Base-by-base conservation (phyloP, 2,113 vertebrate species). In the Rhea pennata region DNA sequence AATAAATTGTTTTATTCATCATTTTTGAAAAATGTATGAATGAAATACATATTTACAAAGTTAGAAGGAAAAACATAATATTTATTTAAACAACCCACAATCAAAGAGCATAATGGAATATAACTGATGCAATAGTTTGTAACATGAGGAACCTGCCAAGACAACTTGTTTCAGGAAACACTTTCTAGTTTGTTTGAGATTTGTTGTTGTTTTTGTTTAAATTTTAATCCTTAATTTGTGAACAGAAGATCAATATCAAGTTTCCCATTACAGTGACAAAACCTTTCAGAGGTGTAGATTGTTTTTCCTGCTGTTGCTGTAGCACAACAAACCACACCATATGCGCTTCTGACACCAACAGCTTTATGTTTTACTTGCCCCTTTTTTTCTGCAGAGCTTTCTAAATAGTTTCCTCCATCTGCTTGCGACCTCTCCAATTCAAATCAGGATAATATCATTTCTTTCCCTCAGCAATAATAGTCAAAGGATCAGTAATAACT, bases 201-300 rank as follows among this genome's bases (percentile, higher is more conserved):
- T 12, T 85, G 10, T 4, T 50, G 16, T 62, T 8, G 0, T 2
- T 77, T 78, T 69, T 7, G 12, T 48, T 15, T 5, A 15, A 64
- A 3, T 70, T 82, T 42, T 69, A 39, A 19, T 27, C 11, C 84
- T 65, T 72, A 62, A 50, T 5, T 61, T 69, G 5, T 56, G 19
- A 83, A 15, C 13, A 56, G 51, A n/a, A 71, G 2, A 36, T 9
- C 66, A 16, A 29, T 42, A 70, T 61, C 5, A 5, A 46, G 4
- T 50, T 83, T 50, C 16, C 20, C 14, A 42, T 67, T 71, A 40
- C 31, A 40, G 56, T 61, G 26, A 1, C 2, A 70, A 79, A 75
- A 9, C 5, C 73, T 86, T 89, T 56, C 9, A 59, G 69, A 75
- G 59, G 8, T 27, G 33, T 1, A 0, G 33, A 33, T 0, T 51